Evolutionary conservation across 30 jellyfish, hydroid and myxozoan species (phyloP).

Genomic region (Phacellophora camtschatica): DNA sequence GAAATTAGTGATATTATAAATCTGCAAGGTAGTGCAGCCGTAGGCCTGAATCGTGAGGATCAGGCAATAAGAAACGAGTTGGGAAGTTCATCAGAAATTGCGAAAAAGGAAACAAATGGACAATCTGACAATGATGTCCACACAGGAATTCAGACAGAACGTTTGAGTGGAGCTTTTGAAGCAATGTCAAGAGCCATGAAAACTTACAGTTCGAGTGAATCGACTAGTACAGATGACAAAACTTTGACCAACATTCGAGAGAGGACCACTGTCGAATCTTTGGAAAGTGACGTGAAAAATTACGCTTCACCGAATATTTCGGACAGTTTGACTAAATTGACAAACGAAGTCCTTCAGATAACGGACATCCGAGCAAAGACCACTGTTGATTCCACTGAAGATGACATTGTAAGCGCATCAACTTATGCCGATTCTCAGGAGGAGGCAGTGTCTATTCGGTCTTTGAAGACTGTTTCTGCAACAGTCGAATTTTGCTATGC

Average conservation of each 20-base stretch:
- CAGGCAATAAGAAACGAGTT: not conserved
- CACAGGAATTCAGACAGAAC: not conserved
- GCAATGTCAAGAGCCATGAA: not conserved
- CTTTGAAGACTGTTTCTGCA: constrained; percentile 2
- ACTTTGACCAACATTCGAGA: not conserved
- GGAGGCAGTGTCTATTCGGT: not conserved
- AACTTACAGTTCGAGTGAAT: not conserved
- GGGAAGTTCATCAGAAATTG: not conserved
- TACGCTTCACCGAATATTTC: too few species aligned
- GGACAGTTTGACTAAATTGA: too few species aligned
- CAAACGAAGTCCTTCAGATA: too few species aligned
- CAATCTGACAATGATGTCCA: not conserved
- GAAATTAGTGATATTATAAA: not conserved
- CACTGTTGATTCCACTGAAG: not conserved
- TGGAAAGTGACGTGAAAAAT: not conserved
- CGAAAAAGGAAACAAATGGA: not conserved
- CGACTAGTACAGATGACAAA: not conserved
- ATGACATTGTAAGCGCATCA: not conserved
- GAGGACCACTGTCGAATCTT: constrained; percentile 1
- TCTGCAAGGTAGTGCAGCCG: not conserved
- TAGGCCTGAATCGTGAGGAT: not conserved
- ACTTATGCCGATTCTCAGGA: not conserved
- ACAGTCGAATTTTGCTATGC: constrained; percentile 33
- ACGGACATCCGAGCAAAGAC: not conserved
- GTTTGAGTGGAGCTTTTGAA: not conserved